Base-by-base conservation (phyloP, 2,888 invertebrate species). In the Temnothorax ravouxi region DNA sequence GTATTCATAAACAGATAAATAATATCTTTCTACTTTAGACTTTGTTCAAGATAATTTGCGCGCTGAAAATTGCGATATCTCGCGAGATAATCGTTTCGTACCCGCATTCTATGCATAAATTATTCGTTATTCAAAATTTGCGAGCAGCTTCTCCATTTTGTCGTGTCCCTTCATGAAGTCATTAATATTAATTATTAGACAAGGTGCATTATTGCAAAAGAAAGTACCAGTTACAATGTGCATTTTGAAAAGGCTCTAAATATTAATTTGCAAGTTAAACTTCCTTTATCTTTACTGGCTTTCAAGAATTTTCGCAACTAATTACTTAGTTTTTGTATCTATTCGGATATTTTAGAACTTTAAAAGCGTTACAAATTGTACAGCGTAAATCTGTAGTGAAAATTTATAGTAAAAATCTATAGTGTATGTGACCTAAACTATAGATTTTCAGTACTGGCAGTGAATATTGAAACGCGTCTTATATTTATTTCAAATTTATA, bases 21-120 rank as follows among this genome's bases (percentile, higher is more conserved):
- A 77, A 77, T 44, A 77, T 38, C n/a, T 13, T 76, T 64, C n/a
- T 15, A 76, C 44, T 77, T 77, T 54, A 66, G 54, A 77, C 76
- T 77, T 77, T 66, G 64, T 54, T 41, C 66, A 29, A 56, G 54
- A 25, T 54, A 66, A 76, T 2, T 25, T 21, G 18, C 25, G 13
- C 18, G 5, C 25, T 77, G 18, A 64, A 76, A 76, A 66, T 64
- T 41, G 21, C 18, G 52, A 5, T 66, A 66, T 77, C 67, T n/a
- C 41, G 13, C 5, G 15, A 66, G 67, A 77, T 77, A 67, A 77
- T 66, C 54, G 18, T 54, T 77, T 54, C 5, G 34, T 47, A 74
- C 3, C 13, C 34, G 47, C 4, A 15, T 62, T 38, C 11, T 21
- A 52, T 3, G 21, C 13, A 38, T 3, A 25, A 38, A 52, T 41